Conservation (phyloP, 1,140 invertebrate genomes). For the Orius insidiosus region DNA sequence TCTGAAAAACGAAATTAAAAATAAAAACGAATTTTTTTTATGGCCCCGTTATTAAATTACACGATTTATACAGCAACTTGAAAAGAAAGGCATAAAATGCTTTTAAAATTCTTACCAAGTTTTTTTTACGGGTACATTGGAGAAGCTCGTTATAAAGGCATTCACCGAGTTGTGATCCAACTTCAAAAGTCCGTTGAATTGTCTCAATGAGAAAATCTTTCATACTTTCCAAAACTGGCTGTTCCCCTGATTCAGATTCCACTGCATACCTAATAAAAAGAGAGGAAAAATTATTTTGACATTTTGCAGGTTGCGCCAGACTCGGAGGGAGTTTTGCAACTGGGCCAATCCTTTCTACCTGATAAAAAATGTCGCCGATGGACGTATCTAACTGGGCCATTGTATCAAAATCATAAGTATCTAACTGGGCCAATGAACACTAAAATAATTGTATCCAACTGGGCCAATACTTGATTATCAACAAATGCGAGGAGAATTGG, state of each 20-base stretch:
- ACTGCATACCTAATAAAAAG: conserved; percentile 41
- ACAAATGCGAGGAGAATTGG: too few species aligned
- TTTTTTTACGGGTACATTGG: conserved; percentile 78
- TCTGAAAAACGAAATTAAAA: conserved; percentile 39
- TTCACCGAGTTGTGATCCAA: conserved; percentile 63
- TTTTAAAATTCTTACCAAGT: conserved; percentile 49
- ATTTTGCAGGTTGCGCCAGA: too few species aligned
- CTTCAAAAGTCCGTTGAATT: conserved; percentile 83
- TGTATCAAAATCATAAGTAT: too few species aligned
- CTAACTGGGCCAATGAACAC: too few species aligned
- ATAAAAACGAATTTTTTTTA: not conserved
- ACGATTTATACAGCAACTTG: not conserved
- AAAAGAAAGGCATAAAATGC: not conserved
- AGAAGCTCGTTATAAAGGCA: conserved; percentile 79
- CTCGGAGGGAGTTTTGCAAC: too few species aligned
- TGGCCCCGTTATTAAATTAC: not conserved
- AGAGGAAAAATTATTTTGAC: too few species aligned
- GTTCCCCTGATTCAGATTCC: conserved; percentile 41
- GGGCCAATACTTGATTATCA: too few species aligned
- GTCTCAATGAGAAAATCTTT: conserved; percentile 73
- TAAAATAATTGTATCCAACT: too few species aligned
- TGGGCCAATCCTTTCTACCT: too few species aligned
- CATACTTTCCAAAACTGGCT: conserved; percentile 67
- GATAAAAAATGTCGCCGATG: too few species aligned
- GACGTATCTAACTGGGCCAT: too few species aligned